These are phyloP conservation scores for Psettodes erumei DNA, from an alignment of 2,113 vertebrate species.

Conservation along the genomic window DNA sequence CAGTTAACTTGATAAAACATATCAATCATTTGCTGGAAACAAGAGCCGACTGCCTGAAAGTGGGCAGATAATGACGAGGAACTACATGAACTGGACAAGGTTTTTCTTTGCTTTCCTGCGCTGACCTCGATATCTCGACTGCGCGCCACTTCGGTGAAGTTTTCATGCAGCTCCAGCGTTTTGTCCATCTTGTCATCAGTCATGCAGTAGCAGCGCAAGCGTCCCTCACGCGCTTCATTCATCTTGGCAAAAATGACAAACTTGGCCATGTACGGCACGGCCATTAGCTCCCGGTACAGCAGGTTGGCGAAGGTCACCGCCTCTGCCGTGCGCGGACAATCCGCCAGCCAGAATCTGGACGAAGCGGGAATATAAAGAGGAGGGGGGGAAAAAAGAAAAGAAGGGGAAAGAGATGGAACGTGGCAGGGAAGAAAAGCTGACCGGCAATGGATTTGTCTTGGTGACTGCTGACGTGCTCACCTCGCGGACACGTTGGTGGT, in stretches of 20 bases:
- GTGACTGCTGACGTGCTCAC: conserved; percentile 75
- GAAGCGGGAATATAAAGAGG: not conserved
- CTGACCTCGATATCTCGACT: conserved; percentile 97
- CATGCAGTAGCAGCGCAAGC: conserved; percentile 98
- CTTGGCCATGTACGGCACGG: conserved; percentile 97
- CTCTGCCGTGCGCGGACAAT: conserved; percentile 95
- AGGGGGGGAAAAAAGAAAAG: not conserved
- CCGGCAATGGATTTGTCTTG: not conserved
- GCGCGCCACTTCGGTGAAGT: conserved; percentile 95
- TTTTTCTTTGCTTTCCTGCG: not conserved
- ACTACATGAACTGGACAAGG: too few relatives aligned
- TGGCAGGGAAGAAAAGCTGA: not conserved
- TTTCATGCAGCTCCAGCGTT: conserved; percentile 96
- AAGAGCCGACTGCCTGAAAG: not conserved
- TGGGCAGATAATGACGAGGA: not conserved
- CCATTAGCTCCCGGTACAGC: conserved; percentile 93
- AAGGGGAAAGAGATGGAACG: not conserved
- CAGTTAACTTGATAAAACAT: not conserved
- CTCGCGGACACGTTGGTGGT: conserved; percentile 99
- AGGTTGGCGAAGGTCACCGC: conserved; percentile 93
- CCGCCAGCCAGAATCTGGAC: conserved; percentile 95
- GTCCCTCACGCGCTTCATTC: conserved; percentile 93
- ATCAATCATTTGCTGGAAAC: not conserved
- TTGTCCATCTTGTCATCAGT: conserved; percentile 99
- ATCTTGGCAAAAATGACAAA: conserved; percentile 99